Conservation (phyloP, 2,113 vertebrate species). For the Oryzias melastigma region DNA sequence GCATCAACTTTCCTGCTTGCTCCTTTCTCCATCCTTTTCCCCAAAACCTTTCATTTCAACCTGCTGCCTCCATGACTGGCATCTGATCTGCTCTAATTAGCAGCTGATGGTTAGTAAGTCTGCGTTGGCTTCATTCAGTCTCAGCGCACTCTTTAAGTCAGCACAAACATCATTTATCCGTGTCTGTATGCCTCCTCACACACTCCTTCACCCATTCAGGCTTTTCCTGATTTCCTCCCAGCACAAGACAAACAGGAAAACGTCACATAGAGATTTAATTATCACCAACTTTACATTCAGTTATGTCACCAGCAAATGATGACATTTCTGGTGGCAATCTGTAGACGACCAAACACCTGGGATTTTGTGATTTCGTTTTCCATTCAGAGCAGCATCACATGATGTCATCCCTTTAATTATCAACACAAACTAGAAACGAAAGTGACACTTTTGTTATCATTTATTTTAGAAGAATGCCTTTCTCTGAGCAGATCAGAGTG, state of each 20-base stretch:
- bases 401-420: too few species aligned
- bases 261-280: neutral
- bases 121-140: conserved; percentile 38
- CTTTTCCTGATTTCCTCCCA: conserved; percentile 9
- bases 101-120: conserved; percentile 42
- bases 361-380: too few species aligned
- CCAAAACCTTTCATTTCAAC: conserved; percentile 7
- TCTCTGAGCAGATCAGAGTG: too few species aligned
- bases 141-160: conserved; percentile 9
- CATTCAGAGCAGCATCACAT: too few species aligned
- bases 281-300: too few species aligned
- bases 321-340: too few species aligned
- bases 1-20: neutral
- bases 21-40: neutral
- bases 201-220: neutral
- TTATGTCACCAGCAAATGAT: too few species aligned
- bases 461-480: too few species aligned
- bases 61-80: conserved; percentile 18
- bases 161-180: conserved; percentile 26
- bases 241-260: neutral
- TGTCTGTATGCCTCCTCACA: conserved; percentile 12
- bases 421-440: too few species aligned
- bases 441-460: too few species aligned
- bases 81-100: conserved; percentile 44
- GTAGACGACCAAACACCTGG: too few species aligned